phyloP scores from a whole-genome alignment of 1,140 invertebrate species.

The Delia radicum region DNA sequence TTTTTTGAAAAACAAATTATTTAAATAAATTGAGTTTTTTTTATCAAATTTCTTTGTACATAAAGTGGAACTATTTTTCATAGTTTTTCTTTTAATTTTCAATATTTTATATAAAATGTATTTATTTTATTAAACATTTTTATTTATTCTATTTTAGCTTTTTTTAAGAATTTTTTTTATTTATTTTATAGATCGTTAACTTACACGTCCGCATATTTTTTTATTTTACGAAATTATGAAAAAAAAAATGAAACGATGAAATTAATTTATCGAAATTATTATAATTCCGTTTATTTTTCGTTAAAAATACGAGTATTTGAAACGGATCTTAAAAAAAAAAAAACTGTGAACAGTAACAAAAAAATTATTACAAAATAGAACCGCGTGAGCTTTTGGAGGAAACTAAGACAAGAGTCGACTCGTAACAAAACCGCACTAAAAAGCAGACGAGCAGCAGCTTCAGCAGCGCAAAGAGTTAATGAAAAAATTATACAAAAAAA shows the following conservation, averaged over 20 bases:
- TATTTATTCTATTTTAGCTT: neutral
- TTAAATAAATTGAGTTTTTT: too few relatives aligned
- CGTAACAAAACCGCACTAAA: slow-evolving; percentile 20
- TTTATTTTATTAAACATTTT: neutral
- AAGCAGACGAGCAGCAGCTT: slow-evolving; percentile 20
- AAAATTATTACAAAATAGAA: slow-evolving; percentile 31
- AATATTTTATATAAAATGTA: neutral
- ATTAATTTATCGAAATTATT: neutral
- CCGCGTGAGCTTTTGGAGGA: slow-evolving; percentile 2
- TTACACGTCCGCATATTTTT: slow-evolving; percentile 39
- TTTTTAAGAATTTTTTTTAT: neutral
- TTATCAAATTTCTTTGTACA: too few relatives aligned
- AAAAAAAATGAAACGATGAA: too few relatives aligned
- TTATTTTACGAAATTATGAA: neutral
- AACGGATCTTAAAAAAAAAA: neutral
- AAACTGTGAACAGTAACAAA: slow-evolving; percentile 21
- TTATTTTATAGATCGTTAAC: neutral
- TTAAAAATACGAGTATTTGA: neutral
- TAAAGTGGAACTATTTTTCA: neutral
- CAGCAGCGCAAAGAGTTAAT: slow-evolving; percentile 48
- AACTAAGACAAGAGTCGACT: slow-evolving; percentile 30
- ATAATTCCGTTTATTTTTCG: neutral
- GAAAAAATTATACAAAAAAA: slow-evolving; percentile 46
- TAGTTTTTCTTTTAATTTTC: neutral
- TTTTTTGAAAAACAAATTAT: too few relatives aligned